Conservation (phyloP, 2,113 vertebrate species). For the Eptesicus fuscus region DNA sequence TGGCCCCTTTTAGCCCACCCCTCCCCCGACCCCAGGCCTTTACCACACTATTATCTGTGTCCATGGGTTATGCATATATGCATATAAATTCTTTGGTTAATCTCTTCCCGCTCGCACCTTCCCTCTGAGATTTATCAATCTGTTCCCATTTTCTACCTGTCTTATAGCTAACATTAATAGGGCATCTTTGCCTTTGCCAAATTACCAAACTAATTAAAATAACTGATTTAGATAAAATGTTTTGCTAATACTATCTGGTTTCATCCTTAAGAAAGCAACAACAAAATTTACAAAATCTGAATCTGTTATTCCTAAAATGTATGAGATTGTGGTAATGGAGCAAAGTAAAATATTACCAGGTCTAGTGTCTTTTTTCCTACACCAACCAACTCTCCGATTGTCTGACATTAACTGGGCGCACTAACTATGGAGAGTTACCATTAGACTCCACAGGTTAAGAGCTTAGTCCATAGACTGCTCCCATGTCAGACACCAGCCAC, state of each 20-base stretch:
- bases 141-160: not conserved
- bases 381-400: not conserved
- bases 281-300: not conserved
- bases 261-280: conserved; percentile 10
- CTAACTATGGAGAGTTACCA: not conserved
- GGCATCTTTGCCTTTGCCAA: not conserved
- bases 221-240: not conserved
- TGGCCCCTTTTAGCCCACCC: too few species aligned
- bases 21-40: too few species aligned
- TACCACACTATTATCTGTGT: too few species aligned
- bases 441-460: not conserved
- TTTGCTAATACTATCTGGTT: not conserved
- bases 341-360: not conserved
- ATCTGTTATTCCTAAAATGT: not conserved
- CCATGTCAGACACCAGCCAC: too few species aligned
- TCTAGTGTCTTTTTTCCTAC: not conserved
- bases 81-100: too few species aligned
- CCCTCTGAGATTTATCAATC: too few species aligned
- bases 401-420: not conserved
- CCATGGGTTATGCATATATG: too few species aligned
- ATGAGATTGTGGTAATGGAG: not conserved
- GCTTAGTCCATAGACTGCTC: too few species aligned
- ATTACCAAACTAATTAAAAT: not conserved
- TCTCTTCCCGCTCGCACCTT: too few species aligned
- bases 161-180: not conserved